These are phyloP conservation scores for Trachelipus rathkii DNA, from an alignment of 1,140 invertebrate species.

Conservation along the genomic window DNA sequence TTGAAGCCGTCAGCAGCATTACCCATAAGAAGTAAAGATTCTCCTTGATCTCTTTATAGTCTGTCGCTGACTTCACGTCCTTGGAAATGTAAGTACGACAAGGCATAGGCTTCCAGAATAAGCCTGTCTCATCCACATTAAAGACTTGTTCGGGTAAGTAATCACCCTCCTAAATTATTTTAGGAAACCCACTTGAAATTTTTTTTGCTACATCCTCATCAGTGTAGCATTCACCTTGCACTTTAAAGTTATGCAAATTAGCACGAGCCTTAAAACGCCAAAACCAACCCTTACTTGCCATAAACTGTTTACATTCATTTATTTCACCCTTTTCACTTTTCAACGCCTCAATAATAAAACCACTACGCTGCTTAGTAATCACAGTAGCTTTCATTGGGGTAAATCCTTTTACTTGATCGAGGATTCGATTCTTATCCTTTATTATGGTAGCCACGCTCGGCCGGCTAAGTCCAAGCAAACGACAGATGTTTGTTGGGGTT, in stretches of 20 bases:
- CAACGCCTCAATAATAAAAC: constrained; percentile 28
- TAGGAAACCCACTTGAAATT: constrained; percentile 49
- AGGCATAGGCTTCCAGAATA: constrained; percentile 19
- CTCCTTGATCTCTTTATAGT: not conserved
- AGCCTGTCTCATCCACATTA: constrained; percentile 12
- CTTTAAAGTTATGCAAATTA: constrained; percentile 48
- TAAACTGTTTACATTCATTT: constrained; percentile 39
- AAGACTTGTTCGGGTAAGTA: no score
- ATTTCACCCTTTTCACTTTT: constrained; percentile 13
- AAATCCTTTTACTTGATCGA: constrained; percentile 21
- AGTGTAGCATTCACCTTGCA: constrained; percentile 49
- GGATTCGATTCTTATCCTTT: constrained; percentile 13
- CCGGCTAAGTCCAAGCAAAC: not conserved
- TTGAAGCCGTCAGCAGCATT: constrained; percentile 16
- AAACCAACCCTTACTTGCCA: constrained; percentile 50
- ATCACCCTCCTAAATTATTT: constrained; percentile 49
- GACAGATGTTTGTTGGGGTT: not conserved
- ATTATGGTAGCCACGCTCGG: constrained; percentile 14
- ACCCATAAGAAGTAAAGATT: not conserved
- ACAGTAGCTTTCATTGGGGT: constrained; percentile 23
- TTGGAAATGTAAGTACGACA: constrained; percentile 8
- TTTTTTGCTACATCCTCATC: constrained; percentile 48
- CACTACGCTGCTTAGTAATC: constrained; percentile 22
- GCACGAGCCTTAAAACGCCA: constrained; percentile 49
- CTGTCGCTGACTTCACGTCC: not conserved